phyloP scores from a whole-genome alignment of 2,797 vertebrate species.

The Tragopan temminckii region DNA sequence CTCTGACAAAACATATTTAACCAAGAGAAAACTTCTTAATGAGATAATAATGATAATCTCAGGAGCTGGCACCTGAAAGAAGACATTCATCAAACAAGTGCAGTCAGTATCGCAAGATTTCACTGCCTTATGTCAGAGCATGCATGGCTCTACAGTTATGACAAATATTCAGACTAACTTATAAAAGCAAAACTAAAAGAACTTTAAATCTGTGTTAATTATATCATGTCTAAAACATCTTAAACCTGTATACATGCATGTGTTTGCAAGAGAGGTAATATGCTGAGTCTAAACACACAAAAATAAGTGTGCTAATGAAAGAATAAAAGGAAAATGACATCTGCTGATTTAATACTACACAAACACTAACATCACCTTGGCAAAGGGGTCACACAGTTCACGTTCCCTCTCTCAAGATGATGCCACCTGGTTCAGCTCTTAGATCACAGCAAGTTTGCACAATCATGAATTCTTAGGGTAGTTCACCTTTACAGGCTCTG shows the following conservation, averaged over 20 bases:
- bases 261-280: background rate
- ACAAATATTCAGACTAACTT: background rate
- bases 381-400: background rate
- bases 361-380: background rate
- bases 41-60: background rate
- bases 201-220: background rate
- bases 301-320: background rate
- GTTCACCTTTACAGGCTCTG: background rate
- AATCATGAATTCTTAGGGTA: background rate
- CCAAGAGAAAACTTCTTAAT: background rate
- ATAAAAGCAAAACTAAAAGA: background rate
- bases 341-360: background rate
- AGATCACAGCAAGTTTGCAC: background rate
- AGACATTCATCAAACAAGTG: background rate
- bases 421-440: background rate
- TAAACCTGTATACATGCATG: background rate
- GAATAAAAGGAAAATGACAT: background rate
- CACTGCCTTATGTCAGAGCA: background rate
- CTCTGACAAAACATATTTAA: background rate
- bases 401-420: background rate
- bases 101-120: background rate
- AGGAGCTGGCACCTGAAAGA: background rate
- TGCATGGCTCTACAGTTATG: background rate
- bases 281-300: background rate
- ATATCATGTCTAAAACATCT: background rate